Percentiles rank a stretch among this genome's conserved stretches.
phyloP scores from a whole-genome alignment of 1,140 invertebrate genomes.

The Apis dorsata region DNA sequence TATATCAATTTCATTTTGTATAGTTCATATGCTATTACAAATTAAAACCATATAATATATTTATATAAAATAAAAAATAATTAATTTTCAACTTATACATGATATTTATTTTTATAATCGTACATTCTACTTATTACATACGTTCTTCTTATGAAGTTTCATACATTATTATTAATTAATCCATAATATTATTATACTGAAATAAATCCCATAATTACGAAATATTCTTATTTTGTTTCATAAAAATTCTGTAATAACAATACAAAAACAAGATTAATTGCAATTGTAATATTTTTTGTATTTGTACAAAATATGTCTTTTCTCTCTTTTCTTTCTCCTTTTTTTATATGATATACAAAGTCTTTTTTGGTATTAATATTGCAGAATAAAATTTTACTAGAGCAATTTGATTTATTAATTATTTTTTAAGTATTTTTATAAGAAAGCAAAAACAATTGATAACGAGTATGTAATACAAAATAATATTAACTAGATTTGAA shows the following conservation, averaged over 20 bases:
- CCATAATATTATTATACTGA: slow-evolving; percentile 1
- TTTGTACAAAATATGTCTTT: slow-evolving; percentile 58
- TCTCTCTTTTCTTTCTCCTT: background rate
- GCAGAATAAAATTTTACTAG: slow-evolving; percentile 26
- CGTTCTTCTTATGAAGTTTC: background rate
- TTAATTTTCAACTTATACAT: background rate
- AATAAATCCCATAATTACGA: background rate
- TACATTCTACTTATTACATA: slow-evolving; percentile 30
- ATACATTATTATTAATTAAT: slow-evolving; percentile 22
- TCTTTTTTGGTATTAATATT: slow-evolving; percentile 39
- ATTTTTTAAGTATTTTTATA: background rate
- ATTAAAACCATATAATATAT: background rate
- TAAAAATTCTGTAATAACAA: slow-evolving; percentile 23
- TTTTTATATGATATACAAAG: slow-evolving; percentile 30
- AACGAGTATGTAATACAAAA: slow-evolving; percentile 23
- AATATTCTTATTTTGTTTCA: slow-evolving; percentile 26
- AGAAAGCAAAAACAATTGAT: slow-evolving; percentile 14
- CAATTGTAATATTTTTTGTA: slow-evolving; percentile 38
- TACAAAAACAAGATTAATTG: slow-evolving; percentile 44
- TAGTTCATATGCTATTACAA: background rate
- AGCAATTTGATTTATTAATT: slow-evolving; percentile 17
- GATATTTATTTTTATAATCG: slow-evolving; percentile 20
- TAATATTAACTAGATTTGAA: slow-evolving; percentile 12
- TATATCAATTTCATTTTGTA: background rate
- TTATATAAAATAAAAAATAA: background rate